Base-by-base conservation (phyloP, 2,888 invertebrate genomes). In the Drosophila atroscutellata region DNA sequence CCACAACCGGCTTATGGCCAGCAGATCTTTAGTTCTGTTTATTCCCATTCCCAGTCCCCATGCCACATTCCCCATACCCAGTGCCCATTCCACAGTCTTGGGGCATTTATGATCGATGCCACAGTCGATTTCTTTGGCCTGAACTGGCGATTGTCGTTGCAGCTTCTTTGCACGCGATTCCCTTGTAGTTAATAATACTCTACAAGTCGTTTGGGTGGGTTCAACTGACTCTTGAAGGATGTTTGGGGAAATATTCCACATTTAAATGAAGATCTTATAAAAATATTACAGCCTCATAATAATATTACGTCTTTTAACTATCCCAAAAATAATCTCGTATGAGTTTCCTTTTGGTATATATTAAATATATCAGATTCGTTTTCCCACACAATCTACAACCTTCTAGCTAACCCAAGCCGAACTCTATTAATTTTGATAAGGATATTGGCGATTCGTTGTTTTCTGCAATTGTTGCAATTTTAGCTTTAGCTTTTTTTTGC, bases 101-200 rank as follows among this genome's bases (percentile, higher is more conserved):
- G 34, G 26, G 65, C 85, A 81, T 89, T 85, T 85, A 85, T 89
- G 85, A 85, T 85, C 85, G 85, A 85, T 85, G 85, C 89, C 81
- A 82, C 58, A 82, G 85, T 80, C 87, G 87, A 89, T 89, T 89
- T 71, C 85, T 74, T 77, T 72, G 62, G 66, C 72, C 81, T 73
- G 77, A 66, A 37, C 78, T 81, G 70, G 72, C 72, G 83, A 86
- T 86, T 86, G 82, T 86, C 81, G 81, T 69, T 73, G 80, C 24
- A 52, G 78, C 70, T 75, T 60, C 71, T 70, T 51, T 77, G 78
- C 81, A 77, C 81, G 78, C 74, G 79, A 77, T 81, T 67, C 59
- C 42, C 74, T 60, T 77, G 77, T 77, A 57, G 34, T 36, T 30
- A 42, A 8, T 6, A 9, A 64, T 80, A 75, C 75, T 11, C 77